Evolutionary conservation across 2,888 invertebrate genomes (phyloP), one percentile per base, ranked within the genome.

Genomic region (Yponomeuta evonymella): DNA sequence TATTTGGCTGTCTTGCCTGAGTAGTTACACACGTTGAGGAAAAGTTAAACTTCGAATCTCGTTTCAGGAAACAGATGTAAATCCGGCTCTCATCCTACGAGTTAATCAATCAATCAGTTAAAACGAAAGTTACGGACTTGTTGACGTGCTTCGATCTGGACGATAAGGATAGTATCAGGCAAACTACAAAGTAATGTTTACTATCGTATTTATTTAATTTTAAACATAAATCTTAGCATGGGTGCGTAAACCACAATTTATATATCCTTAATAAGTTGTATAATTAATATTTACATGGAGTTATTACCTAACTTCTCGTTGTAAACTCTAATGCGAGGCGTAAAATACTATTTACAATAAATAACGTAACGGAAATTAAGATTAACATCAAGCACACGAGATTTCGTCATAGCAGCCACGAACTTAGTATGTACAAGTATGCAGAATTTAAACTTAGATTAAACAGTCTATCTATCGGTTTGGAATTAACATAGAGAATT

Each of bases 381-480:
- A 67, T 10, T 67, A 64, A 64, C 23, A 64, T 64, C 29, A 64
- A 30, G n/a, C 43, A 48, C 48, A 29, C n/a, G 30, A 51, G 68
- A 58, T 68, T 51, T 29, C 29, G 29, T 68, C 51, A 58, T 68
- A 68, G 68, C 68, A 10, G 51, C 68, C 48, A 3, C 30, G 48
- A 12, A 10, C 29, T 68, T 36, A 58, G 30, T 11, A 23, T 12
- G 43, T 36, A 15, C 67, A 67, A n/a, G 51, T 58, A 58, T 15
- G 51, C 4, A 58, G 51, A 12, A 58, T 58, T 58, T 58, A 58
- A 58, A 58, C 51, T 76, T 76, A 71, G 70, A 81, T 83, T 79
- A 79, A 84, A 82, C 89, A 90, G 89, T 90, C 90, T 84, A 85
- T 84, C 79, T 84, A 85, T 84, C 79, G 78, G 76, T 79, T 81